Percentiles rank a stretch among this genome's conserved stretches.
These are phyloP conservation scores for Hypanus sabinus DNA, from an alignment of 2,113 vertebrate genomes.

Conservation along the genomic window DNA sequence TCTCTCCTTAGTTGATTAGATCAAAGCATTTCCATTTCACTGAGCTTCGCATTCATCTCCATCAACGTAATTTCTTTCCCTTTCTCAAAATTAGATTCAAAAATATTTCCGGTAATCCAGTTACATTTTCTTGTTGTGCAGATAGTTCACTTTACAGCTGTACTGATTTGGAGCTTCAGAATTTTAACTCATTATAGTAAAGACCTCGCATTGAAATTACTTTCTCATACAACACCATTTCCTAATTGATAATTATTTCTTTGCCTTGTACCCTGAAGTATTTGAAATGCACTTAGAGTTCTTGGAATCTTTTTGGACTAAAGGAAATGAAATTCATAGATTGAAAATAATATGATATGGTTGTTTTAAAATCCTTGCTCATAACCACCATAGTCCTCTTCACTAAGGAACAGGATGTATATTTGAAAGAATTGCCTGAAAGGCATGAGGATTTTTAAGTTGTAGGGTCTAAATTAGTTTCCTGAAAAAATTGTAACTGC, in stretches of 20 bases:
- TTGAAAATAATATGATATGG: not conserved
- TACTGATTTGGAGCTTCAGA: not conserved
- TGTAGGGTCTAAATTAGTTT: not conserved
- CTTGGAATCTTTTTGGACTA: too few species aligned
- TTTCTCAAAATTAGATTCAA: conserved; percentile 25
- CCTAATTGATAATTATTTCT: not conserved
- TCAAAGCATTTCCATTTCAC: not conserved
- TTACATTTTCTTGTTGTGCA: not conserved
- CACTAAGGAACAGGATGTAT: not conserved
- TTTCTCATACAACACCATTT: not conserved
- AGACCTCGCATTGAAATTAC: not conserved
- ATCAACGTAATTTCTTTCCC: not conserved
- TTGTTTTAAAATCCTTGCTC: not conserved
- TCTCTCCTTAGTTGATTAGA: not conserved
- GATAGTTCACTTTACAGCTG: not conserved
- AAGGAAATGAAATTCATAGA: not conserved
- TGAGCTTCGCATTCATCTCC: not conserved
- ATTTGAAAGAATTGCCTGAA: not conserved
- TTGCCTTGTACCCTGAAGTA: not conserved
- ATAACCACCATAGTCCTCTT: not conserved
- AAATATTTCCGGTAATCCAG: conserved; percentile 8
- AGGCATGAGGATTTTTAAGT: not conserved
- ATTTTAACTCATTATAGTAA: conserved; percentile 7
- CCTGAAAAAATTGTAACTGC: not conserved
- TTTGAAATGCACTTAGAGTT: not conserved